phyloP scores from a whole-genome alignment of 2,797 vertebrate genomes.

The Tachyglossus aculeatus region DNA sequence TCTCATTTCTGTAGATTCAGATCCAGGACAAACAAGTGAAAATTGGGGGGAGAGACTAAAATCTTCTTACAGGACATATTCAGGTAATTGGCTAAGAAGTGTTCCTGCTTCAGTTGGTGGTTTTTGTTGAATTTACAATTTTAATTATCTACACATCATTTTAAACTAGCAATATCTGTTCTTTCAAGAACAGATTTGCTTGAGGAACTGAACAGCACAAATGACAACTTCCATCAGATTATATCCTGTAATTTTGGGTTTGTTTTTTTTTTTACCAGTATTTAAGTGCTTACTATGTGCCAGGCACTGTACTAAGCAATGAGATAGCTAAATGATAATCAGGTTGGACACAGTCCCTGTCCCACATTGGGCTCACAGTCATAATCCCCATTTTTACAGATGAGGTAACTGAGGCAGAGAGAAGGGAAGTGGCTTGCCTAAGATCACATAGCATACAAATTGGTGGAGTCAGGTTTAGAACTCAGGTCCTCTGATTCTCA shows the following conservation, averaged over 20 bases:
- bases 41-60: slow-evolving; percentile 89
- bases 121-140: slow-evolving; percentile 37
- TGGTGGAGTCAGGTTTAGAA: too few relatives aligned
- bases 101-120: slow-evolving; percentile 34
- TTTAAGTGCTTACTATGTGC: not conserved
- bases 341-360: not conserved
- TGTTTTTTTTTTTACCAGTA: slow-evolving; percentile 22
- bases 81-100: slow-evolving; percentile 80
- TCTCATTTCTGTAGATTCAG: slow-evolving; percentile 93
- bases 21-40: slow-evolving; percentile 88
- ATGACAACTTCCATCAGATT: not conserved
- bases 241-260: not conserved
- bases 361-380: not conserved
- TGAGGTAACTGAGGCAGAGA: too few relatives aligned
- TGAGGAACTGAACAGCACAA: slow-evolving; percentile 20
- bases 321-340: slow-evolving; percentile 21
- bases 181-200: not conserved
- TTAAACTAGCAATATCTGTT: slow-evolving; percentile 2
- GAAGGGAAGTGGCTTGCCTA: too few relatives aligned
- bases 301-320: not conserved
- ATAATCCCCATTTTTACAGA: too few relatives aligned
- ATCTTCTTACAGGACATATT: slow-evolving; percentile 86
- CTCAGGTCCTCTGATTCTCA: too few relatives aligned
- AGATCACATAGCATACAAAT: too few relatives aligned
- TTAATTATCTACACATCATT: slow-evolving; percentile 12